Base-by-base conservation (phyloP, 2,113 vertebrate species). In the Dasypus novemcinctus region DNA sequence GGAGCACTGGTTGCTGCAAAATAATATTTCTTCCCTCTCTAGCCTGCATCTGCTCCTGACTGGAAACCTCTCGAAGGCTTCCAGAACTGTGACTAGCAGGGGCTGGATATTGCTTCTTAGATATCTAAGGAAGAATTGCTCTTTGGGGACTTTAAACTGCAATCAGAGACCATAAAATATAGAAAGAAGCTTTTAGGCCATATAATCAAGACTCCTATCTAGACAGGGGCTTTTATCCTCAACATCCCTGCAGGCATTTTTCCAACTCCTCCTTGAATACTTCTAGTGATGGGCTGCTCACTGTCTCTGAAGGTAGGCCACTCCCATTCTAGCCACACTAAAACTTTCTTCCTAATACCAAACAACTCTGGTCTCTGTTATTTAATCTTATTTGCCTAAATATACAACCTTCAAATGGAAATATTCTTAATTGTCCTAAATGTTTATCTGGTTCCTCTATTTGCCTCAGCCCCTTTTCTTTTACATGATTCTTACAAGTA, bases 21-120 rank as follows among this genome's bases (percentile, higher is more conserved):
- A 89, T 91, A 85, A 54, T 96, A 91, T 96, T 97, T 97, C 81
- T 74, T 97, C 87, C 94, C 75, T 72, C 74, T 78, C 79, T 72
- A 23, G 14, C 92, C 49, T 82, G 61, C 36, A 12, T 75, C 78
- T 92, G 33, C 82, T 90, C 59, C 61, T 88, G 27, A 23, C 33
- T 31, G 59, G 43, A 75, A 96, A 88, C 18, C 17, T 75, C 68
- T 87, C 89, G 38, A 29, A 63, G 71, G 78, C 9, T 63, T 79
- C 85, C 72, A 64, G 79, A 78, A 64, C 68, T 29, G 7, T 63
- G 85, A 64, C n/a, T 76, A 43, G 63, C 64, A 74, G 64, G 17
- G 11, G 13, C 43, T 54, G 11, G 52, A 25, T 3, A 12, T 69
- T 2, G 14, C 9, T 64, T 69, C 59, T 7, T 68, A 31, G 54